Percentiles rank a stretch among this genome's conserved stretches.
Evolutionary conservation across 1,140 invertebrate species (phyloP).

Genomic region (Papilio aristodemus): DNA sequence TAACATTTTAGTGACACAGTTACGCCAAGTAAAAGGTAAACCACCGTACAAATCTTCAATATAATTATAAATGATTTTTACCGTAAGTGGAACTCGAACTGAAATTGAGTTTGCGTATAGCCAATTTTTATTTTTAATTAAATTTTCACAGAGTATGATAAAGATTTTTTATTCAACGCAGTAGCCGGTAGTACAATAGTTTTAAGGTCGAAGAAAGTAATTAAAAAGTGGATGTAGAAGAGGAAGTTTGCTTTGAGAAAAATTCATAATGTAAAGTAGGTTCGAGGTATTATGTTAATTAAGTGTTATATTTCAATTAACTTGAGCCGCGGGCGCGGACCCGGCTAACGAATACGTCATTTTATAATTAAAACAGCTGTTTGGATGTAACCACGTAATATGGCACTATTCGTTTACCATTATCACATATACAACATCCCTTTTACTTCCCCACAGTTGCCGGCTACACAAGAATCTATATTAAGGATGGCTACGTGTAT

Average conservation of each 20-base stretch:
- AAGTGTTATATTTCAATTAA: not conserved
- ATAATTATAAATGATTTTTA: not conserved
- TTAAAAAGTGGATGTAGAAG: constrained; percentile 10
- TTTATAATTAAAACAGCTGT: not conserved
- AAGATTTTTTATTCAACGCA: not conserved
- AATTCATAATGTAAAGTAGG: constrained; percentile 10
- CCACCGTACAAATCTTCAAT: not conserved
- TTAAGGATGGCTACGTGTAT: no score
- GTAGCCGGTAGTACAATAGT: not conserved
- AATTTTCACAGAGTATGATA: constrained; percentile 12
- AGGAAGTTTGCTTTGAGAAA: constrained; percentile 10
- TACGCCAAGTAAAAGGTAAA: constrained; percentile 14
- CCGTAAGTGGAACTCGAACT: constrained; percentile 2
- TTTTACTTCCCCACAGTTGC: no score
- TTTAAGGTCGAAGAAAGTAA: constrained; percentile 24
- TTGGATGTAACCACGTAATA: not conserved
- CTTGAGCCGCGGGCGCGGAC: not conserved
- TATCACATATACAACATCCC: no score
- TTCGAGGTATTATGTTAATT: constrained; percentile 6
- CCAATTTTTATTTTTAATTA: constrained; percentile 9
- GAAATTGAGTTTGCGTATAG: not conserved
- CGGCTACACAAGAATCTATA: no score
- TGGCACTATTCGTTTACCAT: not conserved
- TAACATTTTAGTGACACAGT: not conserved
- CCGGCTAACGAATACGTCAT: not conserved